These are phyloP conservation scores for Gonioctena quinquepunctata DNA, from an alignment of 1,140 invertebrate genomes.

Conservation along the genomic window DNA sequence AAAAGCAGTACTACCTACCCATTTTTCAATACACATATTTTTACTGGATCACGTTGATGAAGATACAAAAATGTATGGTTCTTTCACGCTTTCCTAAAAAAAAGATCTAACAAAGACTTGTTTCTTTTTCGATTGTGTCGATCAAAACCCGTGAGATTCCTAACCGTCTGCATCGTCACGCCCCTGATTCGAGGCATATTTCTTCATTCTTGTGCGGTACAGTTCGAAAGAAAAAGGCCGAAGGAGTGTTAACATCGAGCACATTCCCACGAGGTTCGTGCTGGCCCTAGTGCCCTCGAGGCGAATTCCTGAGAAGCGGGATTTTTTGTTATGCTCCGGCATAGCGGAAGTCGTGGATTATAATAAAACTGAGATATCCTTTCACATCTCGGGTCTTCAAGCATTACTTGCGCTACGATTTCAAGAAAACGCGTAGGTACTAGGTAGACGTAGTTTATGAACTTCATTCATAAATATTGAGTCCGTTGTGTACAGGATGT, in stretches of 20 bases:
- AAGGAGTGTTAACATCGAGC: slow-evolving; percentile 5
- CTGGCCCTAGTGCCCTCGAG: not conserved
- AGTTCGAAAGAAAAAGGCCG: slow-evolving; percentile 6
- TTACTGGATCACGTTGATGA: too few relatives aligned
- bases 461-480: not conserved
- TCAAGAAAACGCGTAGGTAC: not conserved
- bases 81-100: too few relatives aligned
- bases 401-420: not conserved
- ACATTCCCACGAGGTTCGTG: slow-evolving; percentile 5
- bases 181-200: not conserved
- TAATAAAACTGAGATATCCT: not conserved
- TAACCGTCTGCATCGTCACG: too few relatives aligned
- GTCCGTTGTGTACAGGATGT: not conserved
- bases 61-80: too few relatives aligned
- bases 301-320: not conserved
- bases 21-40: too few relatives aligned
- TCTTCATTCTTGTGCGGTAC: slow-evolving; percentile 3
- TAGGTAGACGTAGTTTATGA: not conserved
- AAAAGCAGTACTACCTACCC: too few relatives aligned
- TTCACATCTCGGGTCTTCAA: not conserved
- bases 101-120: too few relatives aligned
- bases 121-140: too few relatives aligned
- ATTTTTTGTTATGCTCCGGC: not conserved
- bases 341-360: not conserved
- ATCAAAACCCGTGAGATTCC: too few relatives aligned